Conservation (phyloP, 2,797 vertebrate species). For the Leptodactylus fallax region DNA sequence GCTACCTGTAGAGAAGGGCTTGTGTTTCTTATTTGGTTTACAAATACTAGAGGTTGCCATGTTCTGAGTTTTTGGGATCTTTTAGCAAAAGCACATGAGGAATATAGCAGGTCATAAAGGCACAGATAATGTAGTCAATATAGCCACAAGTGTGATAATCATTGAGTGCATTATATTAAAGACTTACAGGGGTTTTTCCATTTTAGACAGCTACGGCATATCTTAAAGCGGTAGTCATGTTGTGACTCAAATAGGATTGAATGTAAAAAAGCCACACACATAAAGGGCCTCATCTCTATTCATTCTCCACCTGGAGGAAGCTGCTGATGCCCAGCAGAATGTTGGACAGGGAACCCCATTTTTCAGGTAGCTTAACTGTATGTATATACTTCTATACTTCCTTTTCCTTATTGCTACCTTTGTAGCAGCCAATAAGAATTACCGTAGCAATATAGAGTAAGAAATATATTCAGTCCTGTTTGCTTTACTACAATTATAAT, state of each 20-base stretch:
- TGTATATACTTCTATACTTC: too few relatives aligned
- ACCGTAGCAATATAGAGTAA: too few relatives aligned
- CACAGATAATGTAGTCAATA: neutral
- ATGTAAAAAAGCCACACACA: neutral
- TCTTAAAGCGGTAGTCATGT: too few relatives aligned
- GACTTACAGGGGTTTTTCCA: neutral
- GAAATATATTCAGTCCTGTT: too few relatives aligned
- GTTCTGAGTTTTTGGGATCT: neutral
- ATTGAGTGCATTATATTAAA: neutral
- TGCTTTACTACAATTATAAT: too few relatives aligned
- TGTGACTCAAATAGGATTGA: neutral
- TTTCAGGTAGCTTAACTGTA: too few relatives aligned
- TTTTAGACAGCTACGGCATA: neutral
- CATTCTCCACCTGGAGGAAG: neutral
- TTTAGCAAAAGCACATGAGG: neutral
- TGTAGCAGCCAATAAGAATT: too few relatives aligned
- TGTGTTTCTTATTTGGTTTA: slow-evolving; percentile 12
- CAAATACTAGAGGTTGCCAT: neutral
- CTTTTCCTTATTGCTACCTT: neutral
- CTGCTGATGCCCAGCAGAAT: neutral
- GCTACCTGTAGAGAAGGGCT: neutral
- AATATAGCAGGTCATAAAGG: neutral
- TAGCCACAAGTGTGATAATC: neutral
- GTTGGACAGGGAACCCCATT: too few relatives aligned
- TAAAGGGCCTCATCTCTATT: neutral